Evolutionary conservation across 2,797 vertebrate genomes (phyloP).

Genomic region (Mustela erminea): DNA sequence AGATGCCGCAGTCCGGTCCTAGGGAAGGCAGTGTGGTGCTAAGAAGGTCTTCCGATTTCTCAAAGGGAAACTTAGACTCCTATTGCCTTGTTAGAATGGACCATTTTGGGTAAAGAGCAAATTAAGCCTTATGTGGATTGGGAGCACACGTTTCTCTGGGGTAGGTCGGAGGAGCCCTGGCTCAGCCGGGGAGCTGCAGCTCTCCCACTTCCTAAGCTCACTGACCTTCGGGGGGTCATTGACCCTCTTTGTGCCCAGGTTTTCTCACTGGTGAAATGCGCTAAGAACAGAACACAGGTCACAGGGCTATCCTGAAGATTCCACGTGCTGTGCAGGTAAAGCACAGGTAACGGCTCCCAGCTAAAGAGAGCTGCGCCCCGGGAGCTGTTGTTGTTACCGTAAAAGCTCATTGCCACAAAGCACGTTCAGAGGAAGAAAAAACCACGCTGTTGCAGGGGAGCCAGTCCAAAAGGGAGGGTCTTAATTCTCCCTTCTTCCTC

Average conservation of each 20-base stretch:
- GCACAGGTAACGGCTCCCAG: rapidly evolving
- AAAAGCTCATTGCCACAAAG: neutral
- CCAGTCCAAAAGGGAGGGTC: neutral
- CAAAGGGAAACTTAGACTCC: neutral
- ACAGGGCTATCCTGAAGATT: neutral
- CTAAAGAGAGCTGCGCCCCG: neutral
- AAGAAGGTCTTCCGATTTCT: neutral
- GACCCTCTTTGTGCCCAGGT: neutral
- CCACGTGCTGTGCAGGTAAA: neutral
- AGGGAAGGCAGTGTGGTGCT: neutral
- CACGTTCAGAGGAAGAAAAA: neutral
- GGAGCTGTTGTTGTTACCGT: neutral
- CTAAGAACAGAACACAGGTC: neutral
- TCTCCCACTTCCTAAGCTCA: neutral
- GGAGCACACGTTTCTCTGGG: neutral
- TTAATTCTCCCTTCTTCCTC: neutral
- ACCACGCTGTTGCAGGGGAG: neutral
- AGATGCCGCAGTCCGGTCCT: neutral
- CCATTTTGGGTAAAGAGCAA: neutral
- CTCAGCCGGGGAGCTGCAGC: neutral
- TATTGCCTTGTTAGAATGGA: neutral
- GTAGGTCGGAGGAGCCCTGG: neutral
- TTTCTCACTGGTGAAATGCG: neutral
- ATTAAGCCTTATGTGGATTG: neutral
- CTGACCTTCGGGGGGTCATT: neutral